Evolutionary conservation across 2,797 vertebrate species (phyloP), one percentile per base, ranked within the genome.

Genomic region (Garrulus glandarius): DNA sequence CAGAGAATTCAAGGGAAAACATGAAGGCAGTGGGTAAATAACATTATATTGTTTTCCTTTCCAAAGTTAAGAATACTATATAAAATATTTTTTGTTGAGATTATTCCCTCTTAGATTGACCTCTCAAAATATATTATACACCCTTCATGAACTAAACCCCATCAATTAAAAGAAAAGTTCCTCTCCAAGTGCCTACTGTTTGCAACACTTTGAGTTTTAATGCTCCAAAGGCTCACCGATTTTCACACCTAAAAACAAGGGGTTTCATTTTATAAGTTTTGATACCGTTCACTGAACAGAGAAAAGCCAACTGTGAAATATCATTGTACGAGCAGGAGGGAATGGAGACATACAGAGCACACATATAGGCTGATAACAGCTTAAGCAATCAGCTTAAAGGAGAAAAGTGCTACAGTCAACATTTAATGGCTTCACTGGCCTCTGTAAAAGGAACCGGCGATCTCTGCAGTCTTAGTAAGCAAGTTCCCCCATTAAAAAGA

Each of bases 151-250:
- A 49, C 32, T n/a, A 37, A 82, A 92, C 20, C 6, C 22, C 13
- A 43, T 13, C 14, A 70, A 29, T 22, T 29, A 34, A 44, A 80
- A 86, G 9, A 23, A 60, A 39, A 36, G 10, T 13, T 46, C 30
- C 30, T 49, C 30, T 90, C 30, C 22, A 61, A 56, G 37, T 23
- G 6, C 46, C 61, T 75, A 22, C 13, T 37, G 20, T 55, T 74
- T 20, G 15, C 16, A 79, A 69, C 8, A 47, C 18, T 59, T n/a
- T 23, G 15, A 41, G 21, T 60, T 70, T 60, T 64, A 59, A 67
- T 50, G 20, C 2, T 36, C 5, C 41, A 63, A 83, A 89, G 20
- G 21, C 22, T 80, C 41, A 46, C 11, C 0, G 0, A 46, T 44
- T 74, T 63, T 83, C 64, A 74, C 17, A 46, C 7, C 43, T 57